phyloP scores from a whole-genome alignment of 2,888 invertebrate species.

The Chymomyza procnemis region DNA sequence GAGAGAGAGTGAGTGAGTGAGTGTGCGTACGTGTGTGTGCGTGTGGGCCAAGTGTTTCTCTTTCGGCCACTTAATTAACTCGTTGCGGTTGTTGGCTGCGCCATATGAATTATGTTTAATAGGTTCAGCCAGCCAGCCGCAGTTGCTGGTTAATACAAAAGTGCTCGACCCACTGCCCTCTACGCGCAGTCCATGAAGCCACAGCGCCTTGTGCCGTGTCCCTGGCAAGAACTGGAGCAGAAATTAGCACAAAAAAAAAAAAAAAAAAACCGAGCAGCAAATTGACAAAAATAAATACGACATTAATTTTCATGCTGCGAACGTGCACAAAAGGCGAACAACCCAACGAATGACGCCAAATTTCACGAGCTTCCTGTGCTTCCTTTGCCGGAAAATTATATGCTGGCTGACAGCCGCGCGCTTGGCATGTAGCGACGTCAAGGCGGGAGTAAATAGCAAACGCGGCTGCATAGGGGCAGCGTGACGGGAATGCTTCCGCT shows the following conservation, averaged over 20 bases:
- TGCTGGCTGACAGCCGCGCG: constrained; percentile 20
- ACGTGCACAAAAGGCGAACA: constrained; percentile 32
- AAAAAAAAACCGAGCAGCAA: constrained; percentile 13
- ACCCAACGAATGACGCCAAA: constrained; percentile 41
- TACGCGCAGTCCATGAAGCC: background rate
- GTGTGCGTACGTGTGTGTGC: no score
- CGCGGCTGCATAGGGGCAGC: background rate
- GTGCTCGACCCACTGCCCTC: no score
- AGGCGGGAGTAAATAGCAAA: background rate
- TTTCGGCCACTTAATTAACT: constrained; percentile 51
- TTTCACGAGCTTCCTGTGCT: constrained; percentile 63
- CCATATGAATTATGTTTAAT: constrained; percentile 55
- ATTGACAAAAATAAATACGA: constrained; percentile 47
- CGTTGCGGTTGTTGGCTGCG: constrained; percentile 37
- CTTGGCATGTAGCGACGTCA: background rate
- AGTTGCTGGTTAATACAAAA: no score
- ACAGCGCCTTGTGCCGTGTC: background rate
- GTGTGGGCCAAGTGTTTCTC: background rate
- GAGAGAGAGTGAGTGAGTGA: no score
- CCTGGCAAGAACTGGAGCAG: constrained; percentile 55
- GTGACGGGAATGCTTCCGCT: constrained; percentile 20
- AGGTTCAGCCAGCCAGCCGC: constrained; percentile 42
- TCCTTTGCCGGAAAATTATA: constrained; percentile 69
- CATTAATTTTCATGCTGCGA: constrained; percentile 54
- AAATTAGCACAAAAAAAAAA: constrained; percentile 49